Percentiles rank a stretch among this genome's conserved stretches.
Conservation (phyloP, 2,888 invertebrate species). For the Microchrysa polita region DNA sequence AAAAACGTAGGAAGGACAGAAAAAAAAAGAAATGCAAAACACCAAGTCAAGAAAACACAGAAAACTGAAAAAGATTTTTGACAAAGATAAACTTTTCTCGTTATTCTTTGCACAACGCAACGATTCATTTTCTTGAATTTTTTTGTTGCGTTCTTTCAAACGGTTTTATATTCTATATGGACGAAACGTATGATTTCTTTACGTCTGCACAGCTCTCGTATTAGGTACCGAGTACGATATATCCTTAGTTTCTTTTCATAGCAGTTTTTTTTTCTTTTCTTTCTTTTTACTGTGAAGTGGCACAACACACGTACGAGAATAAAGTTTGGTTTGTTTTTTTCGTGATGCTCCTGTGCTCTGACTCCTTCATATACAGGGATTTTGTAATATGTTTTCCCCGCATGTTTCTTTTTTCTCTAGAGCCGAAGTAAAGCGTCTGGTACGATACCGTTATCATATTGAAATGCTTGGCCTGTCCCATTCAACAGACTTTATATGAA, state of each 20-base stretch:
- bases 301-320: neutral
- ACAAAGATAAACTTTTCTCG: conserved; percentile 36
- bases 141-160: conserved; percentile 25
- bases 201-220: neutral
- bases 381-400: conserved; percentile 2
- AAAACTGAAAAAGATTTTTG: conserved; percentile 34
- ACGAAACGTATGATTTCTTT: conserved; percentile 5
- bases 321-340: neutral
- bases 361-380: neutral
- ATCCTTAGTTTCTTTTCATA: neutral
- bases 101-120: conserved; percentile 29
- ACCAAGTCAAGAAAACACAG: neutral
- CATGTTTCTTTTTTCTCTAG: conserved; percentile 12
- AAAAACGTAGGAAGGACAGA: neutral
- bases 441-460: conserved; percentile 20
- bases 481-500: conserved; percentile 28
- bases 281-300: neutral
- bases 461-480: conserved; percentile 21
- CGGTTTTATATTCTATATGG: conserved; percentile 15
- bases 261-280: neutral
- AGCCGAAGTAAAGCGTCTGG: conserved; percentile 13
- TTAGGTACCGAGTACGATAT: neutral
- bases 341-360: neutral
- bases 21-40: neutral
- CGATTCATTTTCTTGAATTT: conserved; percentile 23